Conservation (phyloP, 2,113 vertebrate genomes). For the Siniperca chuatsi region DNA sequence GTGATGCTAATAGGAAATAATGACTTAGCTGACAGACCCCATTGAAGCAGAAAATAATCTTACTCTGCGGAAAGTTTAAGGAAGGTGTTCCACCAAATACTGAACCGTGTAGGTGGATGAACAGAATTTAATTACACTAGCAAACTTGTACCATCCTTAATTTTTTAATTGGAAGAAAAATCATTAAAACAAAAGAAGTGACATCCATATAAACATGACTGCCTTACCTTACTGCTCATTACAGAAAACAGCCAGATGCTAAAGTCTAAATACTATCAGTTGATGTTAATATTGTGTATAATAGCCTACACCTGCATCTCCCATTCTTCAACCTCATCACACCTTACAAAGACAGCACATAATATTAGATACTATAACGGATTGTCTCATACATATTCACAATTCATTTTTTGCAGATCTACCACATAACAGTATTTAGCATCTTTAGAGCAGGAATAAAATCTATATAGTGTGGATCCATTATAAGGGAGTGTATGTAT, state of each 20-base stretch:
- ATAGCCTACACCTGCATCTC: neutral
- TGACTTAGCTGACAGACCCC: conserved; percentile 68
- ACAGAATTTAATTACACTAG: conserved; percentile 58
- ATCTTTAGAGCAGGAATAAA: conserved; percentile 42
- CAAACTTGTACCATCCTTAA: conserved; percentile 27
- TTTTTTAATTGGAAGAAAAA: conserved; percentile 7
- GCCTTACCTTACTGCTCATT: neutral
- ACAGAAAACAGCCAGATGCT: neutral
- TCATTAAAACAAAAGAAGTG: neutral
- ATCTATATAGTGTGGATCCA: conserved; percentile 35
- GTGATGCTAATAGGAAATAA: conserved; percentile 73
- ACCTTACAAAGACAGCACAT: neutral
- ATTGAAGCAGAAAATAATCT: conserved; percentile 79
- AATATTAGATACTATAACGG: neutral
- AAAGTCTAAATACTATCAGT: neutral
- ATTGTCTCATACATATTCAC: conserved; percentile 16
- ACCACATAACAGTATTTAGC: conserved; percentile 7
- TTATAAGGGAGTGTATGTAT: conserved; percentile 58
- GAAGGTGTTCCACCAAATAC: conserved; percentile 43
- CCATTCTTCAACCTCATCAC: neutral
- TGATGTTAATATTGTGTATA: neutral
- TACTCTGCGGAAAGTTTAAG: conserved; percentile 46
- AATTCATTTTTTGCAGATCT: neutral
- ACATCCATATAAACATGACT: neutral
- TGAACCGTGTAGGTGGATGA: conserved; percentile 50